phyloP scores from a whole-genome alignment of 2,113 vertebrate genomes.

The Hassar affinis region DNA sequence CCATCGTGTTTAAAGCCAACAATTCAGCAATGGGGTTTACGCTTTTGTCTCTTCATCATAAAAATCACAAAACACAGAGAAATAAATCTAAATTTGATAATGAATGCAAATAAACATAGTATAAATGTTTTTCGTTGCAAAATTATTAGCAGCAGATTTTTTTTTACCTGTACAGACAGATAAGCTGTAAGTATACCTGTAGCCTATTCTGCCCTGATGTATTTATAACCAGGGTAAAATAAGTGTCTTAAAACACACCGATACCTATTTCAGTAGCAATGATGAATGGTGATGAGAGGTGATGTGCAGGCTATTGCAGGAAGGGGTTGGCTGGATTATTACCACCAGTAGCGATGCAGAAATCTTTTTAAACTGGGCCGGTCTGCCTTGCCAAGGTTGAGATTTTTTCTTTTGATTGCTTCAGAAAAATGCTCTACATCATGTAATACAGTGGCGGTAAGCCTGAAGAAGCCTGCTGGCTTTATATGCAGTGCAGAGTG shows the following conservation, averaged over 20 bases:
- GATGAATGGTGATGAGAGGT: not conserved
- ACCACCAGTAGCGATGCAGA: not conserved
- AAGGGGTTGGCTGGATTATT: not conserved
- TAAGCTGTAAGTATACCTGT: not conserved
- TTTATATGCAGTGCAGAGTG: not conserved
- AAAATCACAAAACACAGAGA: not conserved
- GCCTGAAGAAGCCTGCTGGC: not conserved
- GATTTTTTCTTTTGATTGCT: not conserved
- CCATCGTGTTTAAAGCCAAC: not conserved
- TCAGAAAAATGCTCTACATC: not conserved
- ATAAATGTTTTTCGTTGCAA: not conserved
- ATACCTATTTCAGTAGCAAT: not conserved
- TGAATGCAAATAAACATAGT: not conserved
- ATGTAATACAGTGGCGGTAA: not conserved
- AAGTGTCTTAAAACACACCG: not conserved
- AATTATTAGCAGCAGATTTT: not conserved
- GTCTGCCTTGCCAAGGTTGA: not conserved
- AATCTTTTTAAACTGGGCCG: not conserved
- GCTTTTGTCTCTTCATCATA: not conserved
- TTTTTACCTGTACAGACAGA: not conserved
- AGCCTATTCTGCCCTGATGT: not conserved
- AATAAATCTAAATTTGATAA: not conserved
- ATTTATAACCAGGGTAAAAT: not conserved
- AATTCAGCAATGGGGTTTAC: not conserved
- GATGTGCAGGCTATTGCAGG: not conserved